Evolutionary conservation across 2,113 vertebrate species (phyloP).

Genomic region (Baryphthengus martii): DNA sequence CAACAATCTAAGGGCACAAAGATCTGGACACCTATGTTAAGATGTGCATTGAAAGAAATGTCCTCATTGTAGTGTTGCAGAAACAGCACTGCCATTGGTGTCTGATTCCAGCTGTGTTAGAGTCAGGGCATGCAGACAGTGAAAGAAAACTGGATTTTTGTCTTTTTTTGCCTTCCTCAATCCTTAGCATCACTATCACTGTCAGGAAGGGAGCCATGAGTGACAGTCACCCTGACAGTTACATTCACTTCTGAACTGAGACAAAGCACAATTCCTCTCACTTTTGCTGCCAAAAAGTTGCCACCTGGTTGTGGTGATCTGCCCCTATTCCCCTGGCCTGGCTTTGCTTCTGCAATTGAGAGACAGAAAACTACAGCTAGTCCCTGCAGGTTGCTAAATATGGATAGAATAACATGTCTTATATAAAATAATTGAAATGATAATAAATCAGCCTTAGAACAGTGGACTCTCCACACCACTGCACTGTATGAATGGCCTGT

Average conservation of each 20-base stretch:
- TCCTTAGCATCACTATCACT: not conserved
- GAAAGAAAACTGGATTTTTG: not conserved
- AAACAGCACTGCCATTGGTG: not conserved
- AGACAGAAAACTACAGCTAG: not conserved
- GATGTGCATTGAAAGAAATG: not conserved
- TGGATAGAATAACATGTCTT: not conserved
- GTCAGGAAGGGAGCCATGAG: not conserved
- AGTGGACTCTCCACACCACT: constrained; percentile 33
- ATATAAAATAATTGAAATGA: not conserved
- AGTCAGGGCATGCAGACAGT: not conserved
- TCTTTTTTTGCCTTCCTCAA: not conserved
- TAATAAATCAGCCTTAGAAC: constrained; percentile 18
- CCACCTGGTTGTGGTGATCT: not conserved
- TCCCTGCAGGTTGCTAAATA: not conserved
- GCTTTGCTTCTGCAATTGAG: not conserved
- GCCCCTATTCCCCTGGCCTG: not conserved
- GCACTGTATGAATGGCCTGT: constrained; percentile 36
- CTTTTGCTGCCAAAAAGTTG: not conserved
- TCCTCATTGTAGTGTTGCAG: not conserved
- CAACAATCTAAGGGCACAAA: not conserved
- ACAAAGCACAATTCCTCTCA: not conserved
- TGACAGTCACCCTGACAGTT: not conserved
- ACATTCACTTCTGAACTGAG: fast-evolving
- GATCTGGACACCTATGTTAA: not conserved
- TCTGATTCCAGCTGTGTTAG: not conserved